Evolutionary conservation across 92 coral and sea anemone genomes (phyloP), one percentile per base, ranked within the genome.

Genomic region (Meandrina meandrites): DNA sequence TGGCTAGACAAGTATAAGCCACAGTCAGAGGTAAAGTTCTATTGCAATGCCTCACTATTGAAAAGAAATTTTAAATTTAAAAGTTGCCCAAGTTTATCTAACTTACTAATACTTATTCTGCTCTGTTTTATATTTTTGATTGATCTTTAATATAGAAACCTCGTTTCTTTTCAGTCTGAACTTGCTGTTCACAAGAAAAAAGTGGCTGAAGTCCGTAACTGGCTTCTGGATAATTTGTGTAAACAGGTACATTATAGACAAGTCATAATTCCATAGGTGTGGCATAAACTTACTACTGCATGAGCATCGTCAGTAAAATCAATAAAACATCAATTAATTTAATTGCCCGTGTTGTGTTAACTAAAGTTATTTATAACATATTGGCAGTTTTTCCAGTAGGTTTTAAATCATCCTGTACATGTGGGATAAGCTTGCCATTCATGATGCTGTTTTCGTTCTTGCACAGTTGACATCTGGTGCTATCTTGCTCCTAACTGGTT

Each of bases 161-260:
- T 45, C 22, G 18, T 24, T 76, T 56, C 56, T 60, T 64, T 42
- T 28, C 68, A 97, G 99, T 56, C 79, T 62, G 98, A 97, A 78
- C 99, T 97, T 89, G 97, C 97, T 16, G 99, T 97, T 34, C 99
- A 97, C 76, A 97, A 95, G 88, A 97, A 95, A 90, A 97, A 97
- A 79, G 88, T 97, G 48, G 98, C 98, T 13, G 99, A 97, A 67
- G 97, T 97, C 7, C 98, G 98, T 45, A 93, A 93, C 78, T 97
- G 99, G 99, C 84, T 97, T 42, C 82, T 97, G 37, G 92, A 94
- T 45, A 93, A 95, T 66, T 86, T 97, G 76, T 89, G 92, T 86
- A 40, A 66, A 82, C 87, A 93, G 98, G 99, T 96, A n/a, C n/a
- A n/a, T n/a, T n/a, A n/a, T n/a, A 85, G 32, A 75, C 36, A 76